phyloP scores from a whole-genome alignment of 2,797 vertebrate species.

The Tragelaphus oryx region DNA sequence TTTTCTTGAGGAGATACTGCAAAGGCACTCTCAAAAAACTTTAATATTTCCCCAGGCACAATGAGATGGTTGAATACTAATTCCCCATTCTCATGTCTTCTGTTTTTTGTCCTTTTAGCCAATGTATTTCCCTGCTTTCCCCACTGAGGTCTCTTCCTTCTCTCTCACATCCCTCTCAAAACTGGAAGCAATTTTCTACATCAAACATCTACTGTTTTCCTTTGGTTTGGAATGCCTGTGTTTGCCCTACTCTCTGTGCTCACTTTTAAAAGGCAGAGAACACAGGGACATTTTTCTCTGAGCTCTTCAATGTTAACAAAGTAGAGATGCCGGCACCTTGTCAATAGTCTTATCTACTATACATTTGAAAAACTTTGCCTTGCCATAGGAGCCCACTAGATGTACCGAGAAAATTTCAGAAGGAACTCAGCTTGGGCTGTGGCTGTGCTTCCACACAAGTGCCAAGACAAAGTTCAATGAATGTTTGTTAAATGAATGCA shows the following conservation, averaged over 20 bases:
- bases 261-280: slow-evolving; percentile 29
- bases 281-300: neutral
- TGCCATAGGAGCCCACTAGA: neutral
- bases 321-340: neutral
- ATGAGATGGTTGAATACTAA: neutral
- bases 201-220: neutral
- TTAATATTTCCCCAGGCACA: neutral
- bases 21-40: neutral
- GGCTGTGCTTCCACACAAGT: neutral
- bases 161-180: neutral
- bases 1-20: neutral
- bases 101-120: neutral
- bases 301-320: slow-evolving; percentile 26
- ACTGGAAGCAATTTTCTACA: neutral
- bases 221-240: neutral
- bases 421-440: neutral
- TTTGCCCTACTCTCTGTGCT: slow-evolving; percentile 2
- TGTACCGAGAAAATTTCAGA: neutral
- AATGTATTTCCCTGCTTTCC: neutral
- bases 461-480: neutral
- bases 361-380: neutral
- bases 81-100: neutral
- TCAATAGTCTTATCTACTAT: rapidly evolving
- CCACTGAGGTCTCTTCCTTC: neutral
- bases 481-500: slow-evolving; percentile 40